A percentile compares a stretch with the other conserved stretches of the same genome.
Evolutionary conservation across 2,797 vertebrate species (phyloP).

Genomic region (Benthosema pterotum): DNA sequence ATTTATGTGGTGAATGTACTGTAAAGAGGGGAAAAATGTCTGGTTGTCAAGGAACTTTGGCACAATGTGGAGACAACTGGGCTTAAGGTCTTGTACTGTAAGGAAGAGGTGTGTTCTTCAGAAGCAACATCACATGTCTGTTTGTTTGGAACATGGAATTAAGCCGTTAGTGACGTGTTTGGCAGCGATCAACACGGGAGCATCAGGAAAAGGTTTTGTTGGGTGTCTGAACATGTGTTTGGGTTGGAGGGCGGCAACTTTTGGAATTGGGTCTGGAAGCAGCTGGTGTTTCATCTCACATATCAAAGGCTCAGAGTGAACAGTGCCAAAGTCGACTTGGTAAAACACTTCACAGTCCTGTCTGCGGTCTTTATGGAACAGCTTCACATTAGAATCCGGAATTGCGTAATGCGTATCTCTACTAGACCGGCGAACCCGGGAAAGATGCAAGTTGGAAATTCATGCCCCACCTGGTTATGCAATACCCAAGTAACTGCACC

Average conservation of each 20-base stretch:
- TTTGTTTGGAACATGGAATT: conserved; percentile 3
- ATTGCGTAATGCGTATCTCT: too few relatives aligned
- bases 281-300: conserved; percentile 66
- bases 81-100: too few relatives aligned
- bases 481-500: too few relatives aligned
- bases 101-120: background rate
- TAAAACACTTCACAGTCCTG: conserved; percentile 11
- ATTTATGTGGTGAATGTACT: too few relatives aligned
- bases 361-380: background rate
- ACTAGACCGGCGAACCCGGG: too few relatives aligned
- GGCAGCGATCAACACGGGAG: conserved; percentile 13
- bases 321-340: conserved; percentile 55
- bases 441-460: too few relatives aligned
- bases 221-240: conserved; percentile 40
- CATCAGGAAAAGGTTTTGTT: conserved; percentile 8
- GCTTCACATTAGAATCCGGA: too few relatives aligned
- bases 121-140: background rate
- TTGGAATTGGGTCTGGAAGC: conserved; percentile 50
- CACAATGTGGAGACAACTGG: too few relatives aligned
- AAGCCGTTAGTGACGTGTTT: conserved; percentile 1
- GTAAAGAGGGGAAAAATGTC: too few relatives aligned
- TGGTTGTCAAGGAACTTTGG: too few relatives aligned
- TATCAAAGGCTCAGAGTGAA: conserved; percentile 54
- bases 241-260: conserved; percentile 44
- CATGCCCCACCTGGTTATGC: too few relatives aligned